Conservation (phyloP, 1,140 invertebrate genomes). For the Propsilocerus akamusi region DNA sequence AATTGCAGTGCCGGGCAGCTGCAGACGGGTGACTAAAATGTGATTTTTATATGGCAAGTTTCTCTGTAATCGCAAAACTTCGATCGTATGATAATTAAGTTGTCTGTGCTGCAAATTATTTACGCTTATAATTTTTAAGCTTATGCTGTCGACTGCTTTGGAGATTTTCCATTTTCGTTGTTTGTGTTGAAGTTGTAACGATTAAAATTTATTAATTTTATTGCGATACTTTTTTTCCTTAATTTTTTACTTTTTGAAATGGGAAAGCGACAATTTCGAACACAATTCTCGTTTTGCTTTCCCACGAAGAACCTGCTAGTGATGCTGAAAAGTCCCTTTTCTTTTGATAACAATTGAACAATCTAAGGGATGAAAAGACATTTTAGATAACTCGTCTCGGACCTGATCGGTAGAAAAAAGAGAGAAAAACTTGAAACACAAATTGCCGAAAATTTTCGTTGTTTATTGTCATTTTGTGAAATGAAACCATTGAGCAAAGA, state of each 20-base stretch:
- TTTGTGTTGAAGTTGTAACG: no score
- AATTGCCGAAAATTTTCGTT: no score
- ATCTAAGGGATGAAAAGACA: no score
- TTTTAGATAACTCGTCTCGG: no score
- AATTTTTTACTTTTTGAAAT: no score
- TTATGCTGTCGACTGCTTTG: background rate
- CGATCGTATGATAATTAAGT: background rate
- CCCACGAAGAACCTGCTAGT: background rate
- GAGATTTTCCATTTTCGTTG: no score
- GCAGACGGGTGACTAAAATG: background rate
- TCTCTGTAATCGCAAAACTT: background rate
- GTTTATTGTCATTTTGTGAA: no score
- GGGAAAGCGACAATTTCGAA: background rate
- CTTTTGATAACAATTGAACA: background rate
- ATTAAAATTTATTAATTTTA: no score
- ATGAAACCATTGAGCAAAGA: no score
- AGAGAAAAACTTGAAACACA: background rate
- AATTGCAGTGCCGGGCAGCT: background rate
- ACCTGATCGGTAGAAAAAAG: no score
- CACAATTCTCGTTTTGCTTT: background rate
- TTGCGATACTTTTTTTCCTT: no score
- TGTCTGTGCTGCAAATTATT: constrained; percentile 1
- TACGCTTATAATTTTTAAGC: background rate
- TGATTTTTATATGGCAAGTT: background rate
- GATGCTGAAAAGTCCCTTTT: no score